Conservation (phyloP, 2,888 invertebrate genomes). For the Campoletis raptor region DNA sequence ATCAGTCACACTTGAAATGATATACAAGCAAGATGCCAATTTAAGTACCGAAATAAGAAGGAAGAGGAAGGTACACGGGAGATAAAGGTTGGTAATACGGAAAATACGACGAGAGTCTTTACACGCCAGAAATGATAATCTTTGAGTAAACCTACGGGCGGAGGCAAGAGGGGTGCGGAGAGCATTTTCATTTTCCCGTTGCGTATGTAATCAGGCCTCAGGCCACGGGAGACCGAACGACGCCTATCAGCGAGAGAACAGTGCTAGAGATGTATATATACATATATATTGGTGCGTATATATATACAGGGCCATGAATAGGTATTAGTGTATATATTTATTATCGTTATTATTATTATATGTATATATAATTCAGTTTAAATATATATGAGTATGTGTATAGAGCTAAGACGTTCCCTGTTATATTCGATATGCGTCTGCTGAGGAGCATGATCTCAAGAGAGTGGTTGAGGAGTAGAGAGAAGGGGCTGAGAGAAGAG, state of each 20-base stretch:
- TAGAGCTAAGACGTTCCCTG: slow-evolving; percentile 27
- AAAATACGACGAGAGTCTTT: slow-evolving; percentile 69
- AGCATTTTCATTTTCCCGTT: slow-evolving; percentile 74
- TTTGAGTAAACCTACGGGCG: slow-evolving; percentile 74
- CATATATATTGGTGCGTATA: neutral
- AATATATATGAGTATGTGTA: slow-evolving; percentile 6
- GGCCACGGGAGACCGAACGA: slow-evolving; percentile 71
- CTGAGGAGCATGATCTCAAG: slow-evolving; percentile 57
- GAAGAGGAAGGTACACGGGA: neutral
- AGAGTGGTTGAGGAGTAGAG: slow-evolving; percentile 28
- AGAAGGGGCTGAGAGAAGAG: slow-evolving; percentile 57
- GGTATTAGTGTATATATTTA: slow-evolving; percentile 1
- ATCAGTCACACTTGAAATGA: neutral
- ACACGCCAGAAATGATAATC: slow-evolving; percentile 79
- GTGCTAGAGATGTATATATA: slow-evolving; percentile 29
- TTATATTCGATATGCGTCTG: slow-evolving; percentile 42
- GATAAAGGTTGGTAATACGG: slow-evolving; percentile 17
- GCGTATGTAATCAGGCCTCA: slow-evolving; percentile 75
- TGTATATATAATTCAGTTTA: neutral
- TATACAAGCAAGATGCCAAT: neutral
- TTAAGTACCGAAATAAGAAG: neutral
- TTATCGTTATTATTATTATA: neutral
- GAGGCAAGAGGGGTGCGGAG: slow-evolving; percentile 48
- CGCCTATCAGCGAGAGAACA: slow-evolving; percentile 64
- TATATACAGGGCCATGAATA: neutral